Percentiles rank a stretch among this genome's conserved stretches.
Conservation (phyloP, 2,888 invertebrate genomes). For the Lasioglossum calceatum region DNA sequence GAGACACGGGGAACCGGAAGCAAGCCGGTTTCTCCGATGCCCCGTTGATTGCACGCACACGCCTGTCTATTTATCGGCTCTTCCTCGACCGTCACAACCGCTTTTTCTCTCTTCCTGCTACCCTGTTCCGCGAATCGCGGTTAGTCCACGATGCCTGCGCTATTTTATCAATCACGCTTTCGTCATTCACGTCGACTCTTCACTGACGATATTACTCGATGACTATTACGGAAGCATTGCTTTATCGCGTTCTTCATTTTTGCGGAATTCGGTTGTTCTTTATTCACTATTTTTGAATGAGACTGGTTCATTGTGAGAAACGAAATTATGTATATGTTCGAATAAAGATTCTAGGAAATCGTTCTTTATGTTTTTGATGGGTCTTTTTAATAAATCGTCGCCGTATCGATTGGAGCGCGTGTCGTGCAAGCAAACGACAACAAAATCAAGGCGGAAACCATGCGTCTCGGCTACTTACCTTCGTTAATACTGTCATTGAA, state of each 20-base stretch:
- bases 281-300: not conserved
- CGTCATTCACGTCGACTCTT: not conserved
- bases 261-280: not conserved
- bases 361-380: not conserved
- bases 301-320: not conserved
- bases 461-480: slow-evolving; percentile 74
- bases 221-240: not conserved
- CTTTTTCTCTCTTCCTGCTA: not conserved
- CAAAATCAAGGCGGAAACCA: slow-evolving; percentile 59
- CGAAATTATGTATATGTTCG: not conserved
- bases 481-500: slow-evolving; percentile 77
- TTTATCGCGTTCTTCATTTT: not conserved
- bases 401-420: not conserved
- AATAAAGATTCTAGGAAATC: not conserved
- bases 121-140: slow-evolving; percentile 15
- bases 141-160: slow-evolving; percentile 19
- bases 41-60: slow-evolving; percentile 36
- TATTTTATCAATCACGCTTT: slow-evolving; percentile 16
- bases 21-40: slow-evolving; percentile 41
- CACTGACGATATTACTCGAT: not conserved
- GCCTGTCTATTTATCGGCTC: slow-evolving; percentile 50
- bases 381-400: not conserved
- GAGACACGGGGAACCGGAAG: slow-evolving; percentile 57
- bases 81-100: slow-evolving; percentile 12
- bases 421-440: slow-evolving; percentile 30